A percentile compares a stretch with the other conserved stretches of the same genome.
phyloP scores from a whole-genome alignment of 1,140 invertebrate genomes.

The Metaphire vulgaris region DNA sequence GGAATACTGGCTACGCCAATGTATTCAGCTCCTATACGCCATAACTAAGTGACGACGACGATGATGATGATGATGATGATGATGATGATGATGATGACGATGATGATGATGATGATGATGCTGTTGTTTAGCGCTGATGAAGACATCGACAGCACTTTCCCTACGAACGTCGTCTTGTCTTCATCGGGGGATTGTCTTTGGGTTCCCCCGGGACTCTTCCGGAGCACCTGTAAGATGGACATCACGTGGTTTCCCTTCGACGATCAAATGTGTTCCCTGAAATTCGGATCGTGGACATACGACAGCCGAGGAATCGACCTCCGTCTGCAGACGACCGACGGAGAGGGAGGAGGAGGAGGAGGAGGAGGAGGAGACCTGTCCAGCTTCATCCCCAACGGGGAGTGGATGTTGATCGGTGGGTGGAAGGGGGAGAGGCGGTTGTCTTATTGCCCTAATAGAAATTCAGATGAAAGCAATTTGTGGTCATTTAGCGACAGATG shows the following conservation, averaged over 20 bases:
- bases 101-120: conserved; percentile 19
- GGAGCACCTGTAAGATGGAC: conserved; percentile 72
- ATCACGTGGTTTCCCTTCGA: conserved; percentile 99
- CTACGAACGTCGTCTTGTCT: too few species aligned
- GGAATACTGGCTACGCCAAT: too few species aligned
- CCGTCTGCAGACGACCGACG: conserved; percentile 51
- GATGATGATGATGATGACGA: conserved; percentile 13
- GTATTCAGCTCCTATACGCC: too few species aligned
- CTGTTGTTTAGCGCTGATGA: too few species aligned
- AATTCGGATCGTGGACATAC: conserved; percentile 40
- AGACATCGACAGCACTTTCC: too few species aligned
- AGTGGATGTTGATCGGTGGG: conserved; percentile 96
- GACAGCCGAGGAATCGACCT: conserved; percentile 25
- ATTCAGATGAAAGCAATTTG: too few species aligned
- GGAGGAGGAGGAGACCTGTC: conserved; percentile 67
- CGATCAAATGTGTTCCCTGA: conserved; percentile 89
- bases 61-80: conserved; percentile 9
- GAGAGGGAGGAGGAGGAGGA: too few species aligned
- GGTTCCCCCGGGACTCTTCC: conserved; percentile 59
- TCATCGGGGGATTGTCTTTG: too few species aligned
- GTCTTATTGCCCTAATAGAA: too few species aligned
- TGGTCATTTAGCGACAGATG: too few species aligned
- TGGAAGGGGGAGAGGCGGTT: too few species aligned
- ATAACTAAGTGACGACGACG: not conserved
- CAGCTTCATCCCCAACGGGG: conserved; percentile 94